Evolutionary conservation across 2,888 invertebrate species (phyloP).

Genomic region (Thecophora atra): DNA sequence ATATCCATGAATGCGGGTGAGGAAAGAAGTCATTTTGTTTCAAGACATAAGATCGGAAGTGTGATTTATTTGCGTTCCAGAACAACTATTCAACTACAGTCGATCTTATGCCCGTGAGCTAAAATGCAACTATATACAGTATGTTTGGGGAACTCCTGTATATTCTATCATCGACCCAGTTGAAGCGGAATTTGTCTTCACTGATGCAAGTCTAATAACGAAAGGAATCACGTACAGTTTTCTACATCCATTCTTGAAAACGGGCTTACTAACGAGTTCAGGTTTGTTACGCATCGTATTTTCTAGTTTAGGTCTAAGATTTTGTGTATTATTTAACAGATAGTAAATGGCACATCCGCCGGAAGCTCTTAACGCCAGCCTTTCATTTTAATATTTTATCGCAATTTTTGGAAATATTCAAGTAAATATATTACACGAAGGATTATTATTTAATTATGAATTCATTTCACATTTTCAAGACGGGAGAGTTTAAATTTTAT

Average conservation of each 20-base stretch:
- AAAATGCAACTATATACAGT: slow-evolving; percentile 49
- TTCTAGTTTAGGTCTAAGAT: neutral
- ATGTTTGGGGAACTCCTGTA: slow-evolving; percentile 42
- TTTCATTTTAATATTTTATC: slow-evolving; percentile 56
- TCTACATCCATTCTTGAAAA: slow-evolving; percentile 50
- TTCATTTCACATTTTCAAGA: slow-evolving; percentile 42
- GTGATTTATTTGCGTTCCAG: slow-evolving; percentile 38
- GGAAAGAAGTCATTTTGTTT: slow-evolving; percentile 1
- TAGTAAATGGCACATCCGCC: slow-evolving; percentile 55
- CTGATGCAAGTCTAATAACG: slow-evolving; percentile 49
- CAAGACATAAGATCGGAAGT: neutral
- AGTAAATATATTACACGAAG: slow-evolving; percentile 44
- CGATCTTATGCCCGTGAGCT: slow-evolving; percentile 35
- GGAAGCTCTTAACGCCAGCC: slow-evolving; percentile 56
- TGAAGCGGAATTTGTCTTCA: slow-evolving; percentile 50
- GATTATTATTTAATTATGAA: neutral
- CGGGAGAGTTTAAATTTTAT: slow-evolving; percentile 50
- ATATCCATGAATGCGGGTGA: slow-evolving; percentile 50
- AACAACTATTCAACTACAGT: slow-evolving; percentile 41
- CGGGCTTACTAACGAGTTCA: slow-evolving; percentile 52
- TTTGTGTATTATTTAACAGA: slow-evolving; percentile 40
- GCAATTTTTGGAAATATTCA: slow-evolving; percentile 56
- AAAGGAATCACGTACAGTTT: slow-evolving; percentile 51
- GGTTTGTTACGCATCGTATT: slow-evolving; percentile 45
- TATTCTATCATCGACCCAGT: slow-evolving; percentile 53